A percentile compares a stretch with the other conserved stretches of the same genome.
These are phyloP conservation scores for Pongo pygmaeus DNA, from an alignment of 2,113 vertebrate species.

Conservation along the genomic window DNA sequence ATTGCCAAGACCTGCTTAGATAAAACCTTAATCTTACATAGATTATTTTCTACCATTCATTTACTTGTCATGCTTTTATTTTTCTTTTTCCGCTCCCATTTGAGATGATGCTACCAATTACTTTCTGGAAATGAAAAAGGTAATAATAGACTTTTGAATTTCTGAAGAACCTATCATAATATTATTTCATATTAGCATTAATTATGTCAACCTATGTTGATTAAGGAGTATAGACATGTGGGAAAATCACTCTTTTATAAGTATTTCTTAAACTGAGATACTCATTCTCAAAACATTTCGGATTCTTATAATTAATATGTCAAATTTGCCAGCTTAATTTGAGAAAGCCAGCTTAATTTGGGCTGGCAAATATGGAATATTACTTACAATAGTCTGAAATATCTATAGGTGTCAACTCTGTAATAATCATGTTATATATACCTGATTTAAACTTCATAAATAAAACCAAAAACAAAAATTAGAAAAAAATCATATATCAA, in stretches of 20 bases:
- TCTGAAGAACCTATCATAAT: background rate
- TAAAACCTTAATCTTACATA: slow-evolving; percentile 68
- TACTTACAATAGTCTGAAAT: background rate
- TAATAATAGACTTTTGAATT: slow-evolving; percentile 54
- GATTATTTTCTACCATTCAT: slow-evolving; percentile 44
- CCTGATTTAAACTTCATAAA: background rate
- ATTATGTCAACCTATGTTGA: slow-evolving; percentile 12
- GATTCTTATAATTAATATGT: background rate
- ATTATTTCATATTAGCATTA: slow-evolving; percentile 27
- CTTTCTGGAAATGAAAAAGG: background rate
- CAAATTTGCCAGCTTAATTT: background rate
- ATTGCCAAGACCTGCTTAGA: slow-evolving; percentile 63
- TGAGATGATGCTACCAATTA: slow-evolving; percentile 36
- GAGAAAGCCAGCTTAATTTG: background rate
- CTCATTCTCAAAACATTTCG: background rate
- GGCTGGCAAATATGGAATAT: background rate
- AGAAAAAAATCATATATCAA: background rate
- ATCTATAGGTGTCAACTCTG: background rate
- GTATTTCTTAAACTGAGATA: background rate
- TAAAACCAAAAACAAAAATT: background rate
- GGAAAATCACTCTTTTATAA: slow-evolving; percentile 31
- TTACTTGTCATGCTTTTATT: slow-evolving; percentile 56
- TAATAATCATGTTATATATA: background rate
- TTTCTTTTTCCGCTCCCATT: slow-evolving; percentile 44
- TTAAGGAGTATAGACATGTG: background rate